phyloP scores from a whole-genome alignment of 2,797 vertebrate species.

The Coluber constrictor region DNA sequence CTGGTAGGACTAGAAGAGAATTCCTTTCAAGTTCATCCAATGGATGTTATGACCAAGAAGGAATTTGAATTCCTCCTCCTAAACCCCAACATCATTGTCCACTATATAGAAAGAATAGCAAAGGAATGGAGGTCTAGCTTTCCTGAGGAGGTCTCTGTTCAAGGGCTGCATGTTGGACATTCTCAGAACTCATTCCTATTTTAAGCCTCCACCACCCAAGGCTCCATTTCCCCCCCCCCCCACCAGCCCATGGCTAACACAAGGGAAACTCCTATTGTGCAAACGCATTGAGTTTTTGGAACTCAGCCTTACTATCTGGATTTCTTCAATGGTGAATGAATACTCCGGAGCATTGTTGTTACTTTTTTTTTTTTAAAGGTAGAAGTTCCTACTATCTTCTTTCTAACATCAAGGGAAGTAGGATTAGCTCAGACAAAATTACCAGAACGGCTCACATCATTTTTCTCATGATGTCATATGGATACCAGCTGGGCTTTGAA shows the following conservation, averaged over 20 bases:
- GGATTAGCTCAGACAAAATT: slow-evolving; percentile 1
- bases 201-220: background rate
- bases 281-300: background rate
- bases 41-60: background rate
- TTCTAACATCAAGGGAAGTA: slow-evolving; percentile 18
- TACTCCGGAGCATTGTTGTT: slow-evolving; percentile 16
- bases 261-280: background rate
- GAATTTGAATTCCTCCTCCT: background rate
- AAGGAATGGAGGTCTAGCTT: background rate
- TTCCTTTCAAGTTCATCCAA: background rate
- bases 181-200: background rate
- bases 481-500: slow-evolving; percentile 23
- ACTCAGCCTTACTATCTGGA: background rate
- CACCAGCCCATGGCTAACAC: background rate
- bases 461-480: background rate
- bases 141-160: background rate
- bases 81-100: background rate
- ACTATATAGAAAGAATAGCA: background rate
- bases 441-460: background rate
- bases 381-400: slow-evolving; percentile 22
- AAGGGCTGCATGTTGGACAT: background rate
- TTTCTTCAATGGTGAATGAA: background rate
- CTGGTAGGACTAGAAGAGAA: background rate
- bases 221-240: background rate
- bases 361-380: background rate